phyloP scores from a whole-genome alignment of 2,888 invertebrate genomes.

The Matsumyia berberina region DNA sequence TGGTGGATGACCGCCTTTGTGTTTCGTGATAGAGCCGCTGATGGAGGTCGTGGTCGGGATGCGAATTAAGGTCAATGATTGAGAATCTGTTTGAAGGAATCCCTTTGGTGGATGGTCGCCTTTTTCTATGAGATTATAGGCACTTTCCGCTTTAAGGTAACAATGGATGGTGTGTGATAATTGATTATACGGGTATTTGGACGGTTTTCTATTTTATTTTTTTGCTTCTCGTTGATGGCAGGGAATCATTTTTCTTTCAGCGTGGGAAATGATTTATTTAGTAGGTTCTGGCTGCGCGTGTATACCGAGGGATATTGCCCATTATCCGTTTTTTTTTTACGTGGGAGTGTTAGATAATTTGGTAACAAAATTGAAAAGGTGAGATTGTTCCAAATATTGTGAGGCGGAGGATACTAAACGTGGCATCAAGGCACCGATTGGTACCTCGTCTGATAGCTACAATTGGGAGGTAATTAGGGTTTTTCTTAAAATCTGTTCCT shows the following conservation, averaged over 20 bases:
- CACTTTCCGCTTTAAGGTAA: constrained; percentile 51
- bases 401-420: too few relatives aligned
- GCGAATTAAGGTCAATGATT: constrained; percentile 62
- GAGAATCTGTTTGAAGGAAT: constrained; percentile 28
- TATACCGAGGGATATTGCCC: not conserved
- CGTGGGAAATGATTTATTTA: constrained; percentile 64
- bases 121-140: constrained; percentile 50
- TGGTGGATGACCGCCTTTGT: constrained; percentile 27
- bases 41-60: constrained; percentile 41
- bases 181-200: constrained; percentile 64
- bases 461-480: too few relatives aligned
- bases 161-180: constrained; percentile 47
- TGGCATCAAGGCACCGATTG: too few relatives aligned
- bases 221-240: not conserved
- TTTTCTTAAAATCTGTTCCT: too few relatives aligned
- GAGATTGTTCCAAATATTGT: not conserved
- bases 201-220: constrained; percentile 8
- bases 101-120: not conserved
- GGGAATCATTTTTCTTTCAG: constrained; percentile 52
- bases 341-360: constrained; percentile 1
- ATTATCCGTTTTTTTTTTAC: constrained; percentile 2
- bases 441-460: too few relatives aligned
- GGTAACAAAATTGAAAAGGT: constrained; percentile 5
- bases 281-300: constrained; percentile 27
- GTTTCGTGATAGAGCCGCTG: constrained; percentile 24